phyloP scores from a whole-genome alignment of 1,140 invertebrate species.

The Ectropis grisescens region DNA sequence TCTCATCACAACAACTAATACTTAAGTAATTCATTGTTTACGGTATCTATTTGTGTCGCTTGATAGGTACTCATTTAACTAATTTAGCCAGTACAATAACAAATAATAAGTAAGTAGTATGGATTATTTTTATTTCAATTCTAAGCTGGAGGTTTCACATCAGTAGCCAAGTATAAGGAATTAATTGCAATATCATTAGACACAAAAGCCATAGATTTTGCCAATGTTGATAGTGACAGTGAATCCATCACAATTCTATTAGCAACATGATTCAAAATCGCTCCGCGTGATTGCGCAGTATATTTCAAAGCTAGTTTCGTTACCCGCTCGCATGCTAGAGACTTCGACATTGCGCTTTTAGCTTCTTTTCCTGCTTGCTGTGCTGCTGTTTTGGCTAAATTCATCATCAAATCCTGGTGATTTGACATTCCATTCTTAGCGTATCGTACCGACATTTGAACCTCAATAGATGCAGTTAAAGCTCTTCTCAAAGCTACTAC shows the following conservation, averaged over 20 bases:
- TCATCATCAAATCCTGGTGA: slow-evolving; percentile 63
- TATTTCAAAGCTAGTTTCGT: slow-evolving; percentile 56
- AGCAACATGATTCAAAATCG: slow-evolving; percentile 50
- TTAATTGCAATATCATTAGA: slow-evolving; percentile 61
- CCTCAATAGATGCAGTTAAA: slow-evolving; percentile 56
- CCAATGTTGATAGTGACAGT: slow-evolving; percentile 46
- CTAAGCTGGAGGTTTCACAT: slow-evolving; percentile 43
- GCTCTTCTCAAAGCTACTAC: slow-evolving; percentile 55
- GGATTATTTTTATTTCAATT: too few species aligned
- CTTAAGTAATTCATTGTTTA: too few species aligned
- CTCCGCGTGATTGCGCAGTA: slow-evolving; percentile 55
- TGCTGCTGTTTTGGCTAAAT: slow-evolving; percentile 55
- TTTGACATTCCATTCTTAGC: slow-evolving; percentile 59
- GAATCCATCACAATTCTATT: slow-evolving; percentile 61
- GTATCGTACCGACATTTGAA: slow-evolving; percentile 54
- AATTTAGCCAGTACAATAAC: too few species aligned
- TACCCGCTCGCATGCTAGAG: slow-evolving; percentile 47
- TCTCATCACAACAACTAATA: too few species aligned
- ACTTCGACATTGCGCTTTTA: slow-evolving; percentile 51
- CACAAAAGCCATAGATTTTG: slow-evolving; percentile 61
- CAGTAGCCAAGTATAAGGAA: slow-evolving; percentile 56
- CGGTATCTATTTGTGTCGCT: too few species aligned
- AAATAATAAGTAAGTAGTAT: too few species aligned
- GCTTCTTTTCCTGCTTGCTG: slow-evolving; percentile 61
- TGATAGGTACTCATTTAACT: too few species aligned